Percentiles rank a stretch among this genome's conserved stretches.
Conservation (phyloP, 2,113 vertebrate species). For the Osmerus eperlanus region DNA sequence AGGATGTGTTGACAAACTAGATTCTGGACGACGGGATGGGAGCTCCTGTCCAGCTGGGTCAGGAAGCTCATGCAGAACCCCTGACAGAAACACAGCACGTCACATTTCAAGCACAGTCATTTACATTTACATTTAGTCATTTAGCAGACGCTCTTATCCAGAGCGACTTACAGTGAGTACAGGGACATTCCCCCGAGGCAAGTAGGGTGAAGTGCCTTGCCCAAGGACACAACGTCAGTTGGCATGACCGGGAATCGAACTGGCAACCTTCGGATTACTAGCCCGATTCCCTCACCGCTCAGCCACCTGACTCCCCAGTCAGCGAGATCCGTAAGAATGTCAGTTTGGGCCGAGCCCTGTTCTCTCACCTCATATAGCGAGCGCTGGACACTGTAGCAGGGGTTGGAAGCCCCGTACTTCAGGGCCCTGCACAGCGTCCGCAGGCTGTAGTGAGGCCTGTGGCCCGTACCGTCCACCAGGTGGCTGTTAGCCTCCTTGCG, state of each 20-base stretch:
- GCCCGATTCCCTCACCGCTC: no score
- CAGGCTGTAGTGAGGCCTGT: conserved; percentile 93
- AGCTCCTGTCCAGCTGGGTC: conserved; percentile 89
- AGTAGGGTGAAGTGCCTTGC: no score
- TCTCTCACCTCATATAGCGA: conserved; percentile 89
- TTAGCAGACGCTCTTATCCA: no score
- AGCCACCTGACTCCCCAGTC: no score
- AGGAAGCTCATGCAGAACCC: conserved; percentile 96
- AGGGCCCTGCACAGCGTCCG: conserved; percentile 91
- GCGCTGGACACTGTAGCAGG: conserved; percentile 82
- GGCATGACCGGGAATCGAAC: no score
- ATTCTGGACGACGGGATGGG: conserved; percentile 88
- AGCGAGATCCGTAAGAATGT: neutral
- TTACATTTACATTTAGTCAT: neutral
- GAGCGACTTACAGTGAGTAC: no score
- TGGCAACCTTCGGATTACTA: no score
- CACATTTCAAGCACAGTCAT: no score
- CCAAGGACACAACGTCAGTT: no score
- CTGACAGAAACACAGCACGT: conserved; percentile 59
- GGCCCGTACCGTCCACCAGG: conserved; percentile 88
- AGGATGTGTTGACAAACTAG: conserved; percentile 87
- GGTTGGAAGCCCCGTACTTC: conserved; percentile 83
- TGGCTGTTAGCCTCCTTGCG: conserved; percentile 78
- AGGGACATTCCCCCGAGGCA: no score
- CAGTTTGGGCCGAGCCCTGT: neutral